Percentiles rank a stretch among this genome's conserved stretches.
These are phyloP conservation scores for Cerastis leucographa DNA, from an alignment of 2,888 invertebrate genomes.

Conservation along the genomic window DNA sequence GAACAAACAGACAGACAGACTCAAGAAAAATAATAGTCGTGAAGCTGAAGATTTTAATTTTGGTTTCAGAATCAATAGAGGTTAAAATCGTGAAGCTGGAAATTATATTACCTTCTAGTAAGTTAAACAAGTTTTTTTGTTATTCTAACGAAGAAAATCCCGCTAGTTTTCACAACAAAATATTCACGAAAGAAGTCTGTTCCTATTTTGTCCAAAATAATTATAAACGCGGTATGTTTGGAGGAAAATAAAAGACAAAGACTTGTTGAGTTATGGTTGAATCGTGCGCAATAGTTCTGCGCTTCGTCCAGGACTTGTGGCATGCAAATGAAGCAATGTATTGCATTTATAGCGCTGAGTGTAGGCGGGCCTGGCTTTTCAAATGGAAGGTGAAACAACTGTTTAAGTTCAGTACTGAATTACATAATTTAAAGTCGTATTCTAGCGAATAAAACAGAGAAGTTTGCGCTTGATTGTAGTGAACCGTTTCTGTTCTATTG, in stretches of 20 bases:
- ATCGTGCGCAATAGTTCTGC: slow-evolving; percentile 72
- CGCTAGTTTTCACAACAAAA: slow-evolving; percentile 11
- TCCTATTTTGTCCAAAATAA: slow-evolving; percentile 22
- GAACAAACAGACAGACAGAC: too few species aligned
- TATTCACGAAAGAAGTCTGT: background rate
- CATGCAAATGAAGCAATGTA: slow-evolving; percentile 78
- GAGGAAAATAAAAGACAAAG: slow-evolving; percentile 71
- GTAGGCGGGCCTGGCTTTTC: slow-evolving; percentile 34
- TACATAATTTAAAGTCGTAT: slow-evolving; percentile 19
- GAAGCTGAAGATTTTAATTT: background rate
- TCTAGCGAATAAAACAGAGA: background rate
- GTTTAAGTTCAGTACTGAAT: slow-evolving; percentile 28
- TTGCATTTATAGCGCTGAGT: slow-evolving; percentile 69
- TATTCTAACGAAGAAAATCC: background rate
- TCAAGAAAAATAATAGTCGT: background rate
- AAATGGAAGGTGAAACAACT: slow-evolving; percentile 33
- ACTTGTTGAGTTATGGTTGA: slow-evolving; percentile 71
- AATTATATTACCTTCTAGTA: background rate
- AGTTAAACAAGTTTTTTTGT: background rate
- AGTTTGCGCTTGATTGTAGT: slow-evolving; percentile 9
- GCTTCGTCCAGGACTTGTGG: slow-evolving; percentile 64
- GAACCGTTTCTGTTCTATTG: background rate
- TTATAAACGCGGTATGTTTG: slow-evolving; percentile 59
- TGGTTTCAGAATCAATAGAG: background rate
- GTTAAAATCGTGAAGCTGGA: background rate